Base-by-base conservation (phyloP, 1,140 invertebrate species). In the Cydia strobilella region DNA sequence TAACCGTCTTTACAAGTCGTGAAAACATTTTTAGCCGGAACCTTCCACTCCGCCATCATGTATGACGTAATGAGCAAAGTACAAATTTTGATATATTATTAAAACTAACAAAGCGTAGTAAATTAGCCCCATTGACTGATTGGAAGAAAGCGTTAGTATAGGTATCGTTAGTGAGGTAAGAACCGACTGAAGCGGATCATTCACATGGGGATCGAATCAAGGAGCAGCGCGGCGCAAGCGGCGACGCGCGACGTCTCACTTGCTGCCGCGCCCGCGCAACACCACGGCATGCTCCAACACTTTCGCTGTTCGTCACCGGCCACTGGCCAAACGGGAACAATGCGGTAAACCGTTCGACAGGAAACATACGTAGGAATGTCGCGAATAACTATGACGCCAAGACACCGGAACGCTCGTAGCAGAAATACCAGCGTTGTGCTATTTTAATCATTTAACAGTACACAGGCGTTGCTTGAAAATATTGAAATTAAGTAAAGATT, bases 101-200 rank as follows among this genome's bases (percentile, higher is more conserved):
- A 45, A 10, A 54, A 45, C 63, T 75, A 78, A 75, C 77, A 75
- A 75, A 78, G 72, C 75, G 77, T 76, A 69, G 51, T 65, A 71
- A 78, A 66, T 62, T 76, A 66, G 45, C 66, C 20, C 42, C 42
- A 7, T 76, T 78, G 31, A 31, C 82, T 80, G 81, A 85, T 81
- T 79, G 72, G 74, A 85, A 74, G 84, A 84, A 84, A 87, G 79
- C 84, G 79, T 45, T 80, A 73, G 75, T 73, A 76, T 79, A 75
- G 20, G 76, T 72, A 80, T 72, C 69, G 76, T 79, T 39, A 62
- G 48, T 76, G 79, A 76, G 80, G 71, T 75, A 18, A 27, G 63
- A 77, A 74, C 31, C 81, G 82, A 85, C 79, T 82, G 82, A 76
- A 88, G 81, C 84, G 88, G 79, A 85, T 87, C 84, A 84, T 82